phyloP scores from a whole-genome alignment of 92 coral and sea anemone species.

The Palythoa grandiflora region DNA sequence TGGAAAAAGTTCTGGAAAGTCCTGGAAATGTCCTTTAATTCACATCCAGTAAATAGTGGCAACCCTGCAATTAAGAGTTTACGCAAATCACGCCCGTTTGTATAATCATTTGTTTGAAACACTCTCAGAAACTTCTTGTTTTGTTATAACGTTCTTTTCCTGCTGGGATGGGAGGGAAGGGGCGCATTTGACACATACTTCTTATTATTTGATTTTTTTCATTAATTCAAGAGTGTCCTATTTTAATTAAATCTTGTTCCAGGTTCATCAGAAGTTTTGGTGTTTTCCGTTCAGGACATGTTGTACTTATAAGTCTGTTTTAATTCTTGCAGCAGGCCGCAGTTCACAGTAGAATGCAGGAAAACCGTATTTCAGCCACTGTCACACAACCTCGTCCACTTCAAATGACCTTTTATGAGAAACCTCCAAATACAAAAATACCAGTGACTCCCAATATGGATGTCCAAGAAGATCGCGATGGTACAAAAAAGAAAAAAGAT shows the following conservation, averaged over 20 bases:
- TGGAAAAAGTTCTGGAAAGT: too few relatives aligned
- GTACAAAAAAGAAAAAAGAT: slow-evolving; percentile 67
- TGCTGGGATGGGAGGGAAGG: too few relatives aligned
- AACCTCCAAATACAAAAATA: slow-evolving; percentile 8
- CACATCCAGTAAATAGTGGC: too few relatives aligned
- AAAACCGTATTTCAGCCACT: neutral
- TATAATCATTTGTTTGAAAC: too few relatives aligned
- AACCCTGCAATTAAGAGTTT: too few relatives aligned
- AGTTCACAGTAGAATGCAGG: neutral
- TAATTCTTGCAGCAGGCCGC: neutral
- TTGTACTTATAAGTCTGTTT: too few relatives aligned
- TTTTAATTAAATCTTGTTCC: neutral
- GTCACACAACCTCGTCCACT: neutral
- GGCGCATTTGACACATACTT: too few relatives aligned
- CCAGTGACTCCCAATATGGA: slow-evolving; percentile 11
- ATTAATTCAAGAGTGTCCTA: neutral
- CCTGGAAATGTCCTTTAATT: too few relatives aligned
- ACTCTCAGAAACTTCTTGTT: too few relatives aligned
- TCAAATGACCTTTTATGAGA: slow-evolving; percentile 45
- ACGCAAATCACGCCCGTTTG: too few relatives aligned
- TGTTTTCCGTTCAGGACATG: neutral
- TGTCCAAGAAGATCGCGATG: slow-evolving; percentile 7
- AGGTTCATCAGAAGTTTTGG: neutral
- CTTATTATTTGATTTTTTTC: neutral
- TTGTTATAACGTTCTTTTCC: too few relatives aligned